A percentile compares a stretch with the other conserved stretches of the same genome.
Conservation (phyloP, 1,140 invertebrate species). For the Copidosoma floridanum region DNA sequence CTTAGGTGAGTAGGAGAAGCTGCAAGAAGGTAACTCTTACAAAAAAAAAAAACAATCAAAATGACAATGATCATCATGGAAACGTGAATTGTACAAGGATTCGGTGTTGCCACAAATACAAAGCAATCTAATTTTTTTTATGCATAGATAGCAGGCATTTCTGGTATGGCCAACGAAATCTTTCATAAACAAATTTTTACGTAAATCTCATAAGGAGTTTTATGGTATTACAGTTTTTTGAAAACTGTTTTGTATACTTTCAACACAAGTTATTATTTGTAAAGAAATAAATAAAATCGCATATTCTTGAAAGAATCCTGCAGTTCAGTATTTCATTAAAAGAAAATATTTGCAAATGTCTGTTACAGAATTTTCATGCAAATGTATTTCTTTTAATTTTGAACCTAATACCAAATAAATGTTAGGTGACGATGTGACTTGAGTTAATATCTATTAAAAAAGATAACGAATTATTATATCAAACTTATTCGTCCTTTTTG, state of each 20-base stretch:
- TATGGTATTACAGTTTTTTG: background rate
- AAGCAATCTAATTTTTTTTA: conserved; percentile 5
- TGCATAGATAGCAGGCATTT: conserved; percentile 15
- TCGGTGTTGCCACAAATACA: conserved; percentile 11
- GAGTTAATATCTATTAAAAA: conserved; percentile 37
- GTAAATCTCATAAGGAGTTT: background rate
- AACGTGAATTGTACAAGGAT: conserved; percentile 17
- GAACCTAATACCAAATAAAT: background rate
- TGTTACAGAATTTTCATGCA: too few relatives aligned
- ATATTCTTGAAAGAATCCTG: conserved; percentile 11
- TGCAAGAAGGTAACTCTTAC: conserved; percentile 53
- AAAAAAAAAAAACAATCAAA: too few relatives aligned
- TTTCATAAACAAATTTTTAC: background rate
- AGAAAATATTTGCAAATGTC: conserved; percentile 17
- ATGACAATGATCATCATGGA: conserved; percentile 23
- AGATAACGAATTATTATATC: conserved; percentile 24
- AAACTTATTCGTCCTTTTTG: too few relatives aligned
- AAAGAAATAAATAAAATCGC: conserved; percentile 1
- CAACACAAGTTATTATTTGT: background rate
- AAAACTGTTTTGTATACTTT: background rate
- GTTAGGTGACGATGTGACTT: conserved; percentile 29
- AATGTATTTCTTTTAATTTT: conserved; percentile 12
- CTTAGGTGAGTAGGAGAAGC: conserved; percentile 56
- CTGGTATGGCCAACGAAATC: conserved; percentile 16
- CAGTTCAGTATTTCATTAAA: conserved; percentile 5